Evolutionary conservation across 2,888 invertebrate species (phyloP).

Genomic region (Patella ulyssiponensis): DNA sequence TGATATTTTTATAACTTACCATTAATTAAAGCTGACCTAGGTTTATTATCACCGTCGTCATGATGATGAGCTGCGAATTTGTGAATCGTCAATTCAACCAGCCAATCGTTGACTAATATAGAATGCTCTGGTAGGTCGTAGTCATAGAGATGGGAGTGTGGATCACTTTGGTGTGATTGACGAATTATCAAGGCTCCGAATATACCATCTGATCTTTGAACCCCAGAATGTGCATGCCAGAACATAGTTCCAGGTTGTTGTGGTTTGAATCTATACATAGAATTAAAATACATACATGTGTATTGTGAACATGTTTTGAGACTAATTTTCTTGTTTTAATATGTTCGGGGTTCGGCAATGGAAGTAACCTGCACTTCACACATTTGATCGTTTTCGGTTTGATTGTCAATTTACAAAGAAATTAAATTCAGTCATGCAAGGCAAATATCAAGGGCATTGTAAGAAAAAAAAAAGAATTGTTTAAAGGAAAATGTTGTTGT

Average conservation of each 20-base stretch:
- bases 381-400: no score
- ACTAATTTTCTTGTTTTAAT: no score
- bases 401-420: no score
- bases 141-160: slow-evolving; percentile 89
- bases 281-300: background rate
- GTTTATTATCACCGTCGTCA: slow-evolving; percentile 85
- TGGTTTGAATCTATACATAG: slow-evolving; percentile 54
- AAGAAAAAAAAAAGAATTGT: no score
- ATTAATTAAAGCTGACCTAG: slow-evolving; percentile 85
- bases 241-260: slow-evolving; percentile 61
- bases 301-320: no score
- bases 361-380: no score
- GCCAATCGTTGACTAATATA: slow-evolving; percentile 89
- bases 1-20: slow-evolving; percentile 73
- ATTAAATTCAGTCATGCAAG: no score
- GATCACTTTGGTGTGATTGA: slow-evolving; percentile 82
- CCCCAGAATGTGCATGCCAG: slow-evolving; percentile 66
- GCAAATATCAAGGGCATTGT: no score
- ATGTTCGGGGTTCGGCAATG: no score
- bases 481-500: no score
- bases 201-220: slow-evolving; percentile 62
- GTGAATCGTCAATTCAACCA: slow-evolving; percentile 79
- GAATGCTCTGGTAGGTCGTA: slow-evolving; percentile 92
- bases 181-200: slow-evolving; percentile 62
- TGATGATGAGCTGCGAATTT: slow-evolving; percentile 89